Evolutionary conservation across 2,888 invertebrate genomes (phyloP).

Genomic region (Yponomeuta cagnagella): DNA sequence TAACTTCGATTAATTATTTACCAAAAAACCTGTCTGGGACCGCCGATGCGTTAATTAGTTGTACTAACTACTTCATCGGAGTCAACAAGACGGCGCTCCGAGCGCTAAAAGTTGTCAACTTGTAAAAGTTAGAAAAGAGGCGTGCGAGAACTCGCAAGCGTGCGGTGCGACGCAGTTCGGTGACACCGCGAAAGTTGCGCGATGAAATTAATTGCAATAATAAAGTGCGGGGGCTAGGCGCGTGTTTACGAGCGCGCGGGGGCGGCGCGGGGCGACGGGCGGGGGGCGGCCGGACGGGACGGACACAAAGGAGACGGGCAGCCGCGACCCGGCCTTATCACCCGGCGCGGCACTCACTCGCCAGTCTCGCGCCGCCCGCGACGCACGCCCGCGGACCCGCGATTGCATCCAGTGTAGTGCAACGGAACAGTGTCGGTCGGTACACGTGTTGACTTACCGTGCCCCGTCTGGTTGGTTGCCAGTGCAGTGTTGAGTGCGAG

Average conservation of each 20-base stretch:
- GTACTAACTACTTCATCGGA: neutral
- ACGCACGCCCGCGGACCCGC: conserved; percentile 44
- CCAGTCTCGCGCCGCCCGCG: conserved; percentile 62
- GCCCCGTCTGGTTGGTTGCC: conserved; percentile 25
- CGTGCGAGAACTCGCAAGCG: neutral
- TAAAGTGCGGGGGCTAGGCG: conserved; percentile 49
- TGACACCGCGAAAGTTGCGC: conserved; percentile 12
- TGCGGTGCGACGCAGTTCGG: neutral
- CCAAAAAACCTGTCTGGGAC: neutral
- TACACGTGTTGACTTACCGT: conserved; percentile 14
- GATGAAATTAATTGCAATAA: conserved; percentile 60
- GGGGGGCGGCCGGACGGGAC: conserved; percentile 41
- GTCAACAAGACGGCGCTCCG: neutral
- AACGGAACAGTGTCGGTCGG: conserved; percentile 18
- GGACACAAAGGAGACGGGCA: conserved; percentile 74
- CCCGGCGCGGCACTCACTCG: conserved; percentile 59
- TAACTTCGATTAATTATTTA: conserved; percentile 14
- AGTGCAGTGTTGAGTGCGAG: conserved; percentile 42
- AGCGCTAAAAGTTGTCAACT: conserved; percentile 16
- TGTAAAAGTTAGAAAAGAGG: conserved; percentile 12
- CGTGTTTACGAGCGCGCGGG: conserved; percentile 35
- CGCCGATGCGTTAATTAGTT: conserved; percentile 12
- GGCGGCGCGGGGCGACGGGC: conserved; percentile 38
- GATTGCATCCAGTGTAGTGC: conserved; percentile 29
- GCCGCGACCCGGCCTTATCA: conserved; percentile 66